phyloP scores from a whole-genome alignment of 2,888 invertebrate genomes.

The Drosophila acutilabella region DNA sequence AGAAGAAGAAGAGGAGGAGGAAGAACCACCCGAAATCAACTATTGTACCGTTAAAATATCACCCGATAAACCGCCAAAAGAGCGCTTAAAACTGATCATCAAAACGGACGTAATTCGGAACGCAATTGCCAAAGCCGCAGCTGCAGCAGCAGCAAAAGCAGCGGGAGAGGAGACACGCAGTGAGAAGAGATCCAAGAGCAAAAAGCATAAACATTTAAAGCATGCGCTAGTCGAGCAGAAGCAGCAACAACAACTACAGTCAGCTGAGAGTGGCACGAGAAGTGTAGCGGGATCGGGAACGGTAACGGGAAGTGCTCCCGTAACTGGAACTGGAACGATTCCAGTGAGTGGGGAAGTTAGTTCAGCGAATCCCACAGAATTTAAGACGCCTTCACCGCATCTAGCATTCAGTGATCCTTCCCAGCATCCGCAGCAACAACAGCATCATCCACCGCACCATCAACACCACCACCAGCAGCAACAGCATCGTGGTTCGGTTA shows the following conservation, averaged over 20 bases:
- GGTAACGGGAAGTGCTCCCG: too few species aligned
- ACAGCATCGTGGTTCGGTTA: slow-evolving; percentile 63
- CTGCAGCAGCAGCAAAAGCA: slow-evolving; percentile 76
- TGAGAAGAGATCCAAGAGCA: slow-evolving; percentile 81
- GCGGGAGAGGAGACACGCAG: slow-evolving; percentile 65
- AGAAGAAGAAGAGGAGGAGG: slow-evolving; percentile 67
- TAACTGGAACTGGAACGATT: too few species aligned
- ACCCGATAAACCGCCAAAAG: slow-evolving; percentile 85
- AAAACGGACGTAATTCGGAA: slow-evolving; percentile 84
- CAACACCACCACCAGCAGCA: slow-evolving; percentile 37
- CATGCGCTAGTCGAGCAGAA: slow-evolving; percentile 64
- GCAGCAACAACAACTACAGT: background rate
- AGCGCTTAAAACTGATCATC: slow-evolving; percentile 86
- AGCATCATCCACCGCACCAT: slow-evolving; percentile 28
- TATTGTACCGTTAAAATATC: slow-evolving; percentile 84
- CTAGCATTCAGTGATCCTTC: slow-evolving; percentile 64
- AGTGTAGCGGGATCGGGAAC: background rate
- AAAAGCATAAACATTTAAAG: slow-evolving; percentile 83
- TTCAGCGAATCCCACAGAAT: slow-evolving; percentile 56
- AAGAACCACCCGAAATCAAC: slow-evolving; percentile 84
- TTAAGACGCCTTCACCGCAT: slow-evolving; percentile 86
- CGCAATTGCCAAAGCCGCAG: slow-evolving; percentile 84
- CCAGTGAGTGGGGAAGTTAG: too few species aligned
- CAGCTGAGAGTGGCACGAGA: background rate
- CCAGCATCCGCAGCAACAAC: slow-evolving; percentile 40